Percentiles rank a stretch among this genome's conserved stretches.
These are phyloP conservation scores for Syngnathus scovelli DNA, from an alignment of 2,113 vertebrate genomes.

Conservation along the genomic window DNA sequence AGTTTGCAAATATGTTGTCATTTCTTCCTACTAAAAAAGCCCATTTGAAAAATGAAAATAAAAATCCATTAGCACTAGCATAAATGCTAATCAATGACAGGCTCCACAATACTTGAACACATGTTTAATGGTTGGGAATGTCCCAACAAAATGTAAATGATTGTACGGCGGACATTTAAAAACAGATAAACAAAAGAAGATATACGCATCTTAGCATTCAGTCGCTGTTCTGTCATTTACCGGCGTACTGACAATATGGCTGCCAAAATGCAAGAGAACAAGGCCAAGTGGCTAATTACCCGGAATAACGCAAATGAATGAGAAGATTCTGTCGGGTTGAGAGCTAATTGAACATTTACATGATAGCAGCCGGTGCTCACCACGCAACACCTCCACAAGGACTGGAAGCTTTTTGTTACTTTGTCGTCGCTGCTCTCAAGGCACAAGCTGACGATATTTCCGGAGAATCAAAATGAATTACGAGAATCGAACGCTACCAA, in stretches of 20 bases:
- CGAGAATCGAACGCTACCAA: no score
- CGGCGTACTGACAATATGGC: neutral
- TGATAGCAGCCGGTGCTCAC: constrained; percentile 16
- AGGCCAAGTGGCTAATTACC: constrained; percentile 45
- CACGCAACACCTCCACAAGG: constrained; percentile 9
- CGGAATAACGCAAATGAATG: constrained; percentile 38
- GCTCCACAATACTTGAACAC: no score
- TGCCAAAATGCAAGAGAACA: constrained; percentile 19
- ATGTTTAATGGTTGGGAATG: no score
- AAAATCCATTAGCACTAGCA: no score
- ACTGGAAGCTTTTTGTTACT: neutral
- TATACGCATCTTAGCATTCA: no score
- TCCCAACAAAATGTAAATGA: no score
- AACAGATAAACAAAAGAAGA: no score
- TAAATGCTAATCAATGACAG: no score
- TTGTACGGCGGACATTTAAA: no score
- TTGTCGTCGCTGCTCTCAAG: neutral
- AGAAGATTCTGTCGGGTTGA: constrained; percentile 18
- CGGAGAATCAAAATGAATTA: neutral
- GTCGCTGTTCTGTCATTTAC: neutral
- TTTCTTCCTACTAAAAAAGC: neutral
- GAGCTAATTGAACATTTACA: constrained; percentile 25
- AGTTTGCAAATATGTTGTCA: neutral
- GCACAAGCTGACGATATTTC: no score
- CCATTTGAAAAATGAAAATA: no score